phyloP scores from a whole-genome alignment of 1,140 invertebrate species.

The Agraylea sexmaculata region DNA sequence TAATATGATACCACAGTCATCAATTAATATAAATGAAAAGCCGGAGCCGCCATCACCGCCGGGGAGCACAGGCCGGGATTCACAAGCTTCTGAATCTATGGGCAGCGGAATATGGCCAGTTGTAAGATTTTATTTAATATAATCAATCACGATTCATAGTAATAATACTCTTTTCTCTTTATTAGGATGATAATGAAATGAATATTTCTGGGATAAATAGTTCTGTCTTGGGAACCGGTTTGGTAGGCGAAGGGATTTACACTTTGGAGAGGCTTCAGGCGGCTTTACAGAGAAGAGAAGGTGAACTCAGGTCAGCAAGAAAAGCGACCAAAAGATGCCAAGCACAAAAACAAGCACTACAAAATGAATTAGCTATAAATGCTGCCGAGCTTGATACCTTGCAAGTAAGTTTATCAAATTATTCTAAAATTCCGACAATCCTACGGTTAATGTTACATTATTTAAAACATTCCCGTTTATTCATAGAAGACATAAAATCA shows the following conservation, averaged over 20 bases:
- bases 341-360: conserved; percentile 16
- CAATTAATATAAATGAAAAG: conserved; percentile 20
- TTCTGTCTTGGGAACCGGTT: conserved; percentile 14
- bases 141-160: conserved; percentile 44
- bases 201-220: conserved; percentile 1
- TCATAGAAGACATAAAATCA: too few relatives aligned
- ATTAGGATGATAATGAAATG: neutral
- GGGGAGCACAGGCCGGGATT: conserved; percentile 18
- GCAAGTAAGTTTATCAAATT: conserved; percentile 12
- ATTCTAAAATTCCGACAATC: too few relatives aligned
- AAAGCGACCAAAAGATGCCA: conserved; percentile 15
- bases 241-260: conserved; percentile 23
- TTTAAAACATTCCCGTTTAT: too few relatives aligned
- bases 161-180: neutral
- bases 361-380: conserved; percentile 15
- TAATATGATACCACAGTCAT: conserved; percentile 25
- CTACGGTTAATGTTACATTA: too few relatives aligned
- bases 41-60: conserved; percentile 14
- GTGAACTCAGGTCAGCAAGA: conserved; percentile 22
- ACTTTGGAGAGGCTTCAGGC: conserved; percentile 26
- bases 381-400: conserved; percentile 23
- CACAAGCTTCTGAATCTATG: conserved; percentile 22
- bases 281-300: conserved; percentile 24
- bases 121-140: conserved; percentile 16
- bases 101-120: conserved; percentile 26